Evolutionary conservation across 2,797 vertebrate species (phyloP), one percentile per base, ranked within the genome.

Genomic region (Poecilia gillii): DNA sequence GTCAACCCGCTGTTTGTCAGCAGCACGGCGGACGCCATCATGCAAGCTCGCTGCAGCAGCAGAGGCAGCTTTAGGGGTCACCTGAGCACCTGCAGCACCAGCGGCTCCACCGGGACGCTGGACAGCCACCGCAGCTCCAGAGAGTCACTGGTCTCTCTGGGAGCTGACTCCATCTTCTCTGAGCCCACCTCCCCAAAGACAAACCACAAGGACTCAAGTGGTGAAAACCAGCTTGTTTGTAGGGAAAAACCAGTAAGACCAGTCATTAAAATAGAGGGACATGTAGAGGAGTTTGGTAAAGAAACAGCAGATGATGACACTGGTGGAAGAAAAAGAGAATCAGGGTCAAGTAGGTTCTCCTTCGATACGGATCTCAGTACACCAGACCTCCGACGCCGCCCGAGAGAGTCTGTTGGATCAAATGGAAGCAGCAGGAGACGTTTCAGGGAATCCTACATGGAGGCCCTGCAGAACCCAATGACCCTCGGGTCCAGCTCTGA

Each of bases 361-460:
- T 96, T 96, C 43, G 92, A 85, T 28, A 93, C 94, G 0, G 96
- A 96, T 73, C 90, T 94, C 77, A 96, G 93, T 77, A 94, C 94
- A 80, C 94, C 95, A 0, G 85, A 91, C 43, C 92, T 94, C 68
- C 90, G 90, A 51, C 89, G 94, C 3, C 94, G 83, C 31, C 91
- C 93, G 1, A 92, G 95, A 84, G 96, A 97, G 89, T 95, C 96
- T 0, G 84, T 86, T 2, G 75, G 66, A 20, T 70, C 68, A 43
- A 72, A 45, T 46, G 68, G 43, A 46, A 72, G 68, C 88, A 94
- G 94, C 57, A 94, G 93, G 45, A 94, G 96, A 39, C 93, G 97
- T 84, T 97, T 97, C 86, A 93, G 97, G 66, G 97, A 97, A 77
- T 97, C 97, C 3, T 97, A 97, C 89, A 96, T 97, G 95, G 97